phyloP scores from a whole-genome alignment of 2,888 invertebrate genomes.

The Vannuccia rotundouncinata region DNA sequence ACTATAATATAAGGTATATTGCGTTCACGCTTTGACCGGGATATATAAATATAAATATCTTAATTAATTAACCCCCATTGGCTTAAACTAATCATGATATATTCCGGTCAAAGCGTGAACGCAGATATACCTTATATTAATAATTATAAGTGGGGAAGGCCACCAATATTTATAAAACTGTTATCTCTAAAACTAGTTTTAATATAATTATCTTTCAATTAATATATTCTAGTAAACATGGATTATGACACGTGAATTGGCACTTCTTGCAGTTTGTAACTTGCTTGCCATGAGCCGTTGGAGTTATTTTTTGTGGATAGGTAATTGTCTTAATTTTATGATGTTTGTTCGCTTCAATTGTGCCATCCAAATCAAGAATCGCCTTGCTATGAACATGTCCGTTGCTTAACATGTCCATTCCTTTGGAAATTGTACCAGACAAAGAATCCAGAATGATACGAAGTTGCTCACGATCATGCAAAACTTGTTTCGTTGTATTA shows the following conservation, averaged over 20 bases:
- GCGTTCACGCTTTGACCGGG: too few species aligned
- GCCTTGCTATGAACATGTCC: neutral
- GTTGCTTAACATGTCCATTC: neutral
- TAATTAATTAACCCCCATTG: too few species aligned
- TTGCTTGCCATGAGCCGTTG: neutral
- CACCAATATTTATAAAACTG: too few species aligned
- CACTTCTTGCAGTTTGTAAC: neutral
- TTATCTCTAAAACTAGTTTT: too few species aligned
- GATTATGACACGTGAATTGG: neutral
- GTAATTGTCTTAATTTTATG: neutral
- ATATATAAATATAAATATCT: too few species aligned
- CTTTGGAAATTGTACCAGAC: neutral
- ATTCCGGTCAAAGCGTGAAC: too few species aligned
- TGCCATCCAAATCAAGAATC: neutral
- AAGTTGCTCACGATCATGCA: neutral
- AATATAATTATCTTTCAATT: too few species aligned
- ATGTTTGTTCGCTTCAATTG: neutral
- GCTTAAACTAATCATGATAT: too few species aligned
- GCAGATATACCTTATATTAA: too few species aligned
- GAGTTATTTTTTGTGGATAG: neutral
- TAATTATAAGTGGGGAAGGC: too few species aligned
- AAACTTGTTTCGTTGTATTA: neutral
- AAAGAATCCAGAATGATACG: neutral
- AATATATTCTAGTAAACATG: neutral
- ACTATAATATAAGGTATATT: too few species aligned